A percentile compares a stretch with the other conserved stretches of the same genome.
phyloP scores from a whole-genome alignment of 2,797 vertebrate species.

The Valencia hispanica region DNA sequence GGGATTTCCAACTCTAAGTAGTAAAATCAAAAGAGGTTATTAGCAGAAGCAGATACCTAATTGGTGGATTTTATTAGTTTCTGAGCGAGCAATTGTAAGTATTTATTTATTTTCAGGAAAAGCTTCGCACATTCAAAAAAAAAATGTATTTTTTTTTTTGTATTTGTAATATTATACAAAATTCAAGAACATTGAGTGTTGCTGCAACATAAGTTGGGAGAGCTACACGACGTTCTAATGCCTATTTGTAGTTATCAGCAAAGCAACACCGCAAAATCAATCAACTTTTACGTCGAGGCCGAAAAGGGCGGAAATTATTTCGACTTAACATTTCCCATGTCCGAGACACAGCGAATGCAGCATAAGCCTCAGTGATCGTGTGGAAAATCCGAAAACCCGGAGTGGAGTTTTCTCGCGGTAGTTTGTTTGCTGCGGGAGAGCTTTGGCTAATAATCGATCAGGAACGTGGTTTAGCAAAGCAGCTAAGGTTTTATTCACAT shows the following conservation, averaged over 20 bases:
- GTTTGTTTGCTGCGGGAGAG: too few species aligned
- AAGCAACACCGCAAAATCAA: neutral
- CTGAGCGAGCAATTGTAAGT: neutral
- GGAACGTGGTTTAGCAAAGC: neutral
- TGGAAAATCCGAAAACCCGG: neutral
- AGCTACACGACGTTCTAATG: too few species aligned
- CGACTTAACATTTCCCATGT: neutral
- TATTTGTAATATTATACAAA: neutral
- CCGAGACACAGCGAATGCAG: neutral
- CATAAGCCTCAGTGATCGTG: neutral
- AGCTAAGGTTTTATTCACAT: neutral
- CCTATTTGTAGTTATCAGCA: neutral
- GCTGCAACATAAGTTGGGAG: neutral
- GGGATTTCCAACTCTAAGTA: neutral
- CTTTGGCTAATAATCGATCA: neutral
- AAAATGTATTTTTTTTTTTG: neutral
- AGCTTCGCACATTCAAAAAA: neutral
- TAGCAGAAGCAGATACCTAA: neutral
- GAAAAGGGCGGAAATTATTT: too few species aligned
- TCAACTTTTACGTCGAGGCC: neutral
- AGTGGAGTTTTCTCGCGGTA: conserved; percentile 1
- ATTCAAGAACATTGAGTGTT: neutral
- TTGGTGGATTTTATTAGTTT: neutral
- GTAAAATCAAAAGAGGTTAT: neutral
- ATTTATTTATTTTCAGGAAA: rapidly evolving